Evolutionary conservation across 92 coral and sea anemone genomes (phyloP).

Genomic region (Paragorgia papillata): DNA sequence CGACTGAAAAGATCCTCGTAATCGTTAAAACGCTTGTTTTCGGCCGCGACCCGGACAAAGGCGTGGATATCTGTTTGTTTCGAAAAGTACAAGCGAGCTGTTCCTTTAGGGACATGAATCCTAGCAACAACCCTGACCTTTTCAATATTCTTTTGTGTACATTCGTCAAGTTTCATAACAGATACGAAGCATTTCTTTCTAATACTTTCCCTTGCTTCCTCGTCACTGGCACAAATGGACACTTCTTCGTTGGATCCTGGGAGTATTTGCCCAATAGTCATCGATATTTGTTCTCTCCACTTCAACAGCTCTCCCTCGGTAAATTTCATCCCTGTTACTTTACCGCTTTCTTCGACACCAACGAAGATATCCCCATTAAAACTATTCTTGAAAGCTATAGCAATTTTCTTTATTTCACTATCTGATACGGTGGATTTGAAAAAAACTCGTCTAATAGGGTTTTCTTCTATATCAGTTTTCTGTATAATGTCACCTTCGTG

Average conservation of each 20-base stretch:
- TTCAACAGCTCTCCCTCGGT: conserved; percentile 39
- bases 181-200: conserved; percentile 63
- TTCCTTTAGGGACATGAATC: conserved; percentile 69
- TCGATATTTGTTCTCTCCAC: conserved; percentile 60
- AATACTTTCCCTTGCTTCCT: conserved; percentile 45
- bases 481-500: conserved; percentile 54
- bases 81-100: conserved; percentile 48
- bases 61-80: conserved; percentile 68
- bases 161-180: conserved; percentile 40
- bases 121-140: conserved; percentile 44
- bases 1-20: conserved; percentile 61
- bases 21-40: conserved; percentile 65
- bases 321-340: conserved; percentile 43
- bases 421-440: conserved; percentile 31
- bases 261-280: conserved; percentile 56
- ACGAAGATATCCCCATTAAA: conserved; percentile 64
- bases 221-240: conserved; percentile 53
- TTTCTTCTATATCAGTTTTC: conserved; percentile 46
- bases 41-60: conserved; percentile 65
- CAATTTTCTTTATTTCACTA: conserved; percentile 50
- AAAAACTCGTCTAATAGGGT: conserved; percentile 45
- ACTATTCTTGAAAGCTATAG: conserved; percentile 71
- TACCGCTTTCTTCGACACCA: conserved; percentile 60
- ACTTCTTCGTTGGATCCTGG: conserved; percentile 56
- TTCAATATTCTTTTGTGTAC: conserved; percentile 29